A percentile compares a stretch with the other conserved stretches of the same genome.
These are phyloP conservation scores for Polypedilum pembai DNA, from an alignment of 1,140 invertebrate genomes.

Conservation along the genomic window DNA sequence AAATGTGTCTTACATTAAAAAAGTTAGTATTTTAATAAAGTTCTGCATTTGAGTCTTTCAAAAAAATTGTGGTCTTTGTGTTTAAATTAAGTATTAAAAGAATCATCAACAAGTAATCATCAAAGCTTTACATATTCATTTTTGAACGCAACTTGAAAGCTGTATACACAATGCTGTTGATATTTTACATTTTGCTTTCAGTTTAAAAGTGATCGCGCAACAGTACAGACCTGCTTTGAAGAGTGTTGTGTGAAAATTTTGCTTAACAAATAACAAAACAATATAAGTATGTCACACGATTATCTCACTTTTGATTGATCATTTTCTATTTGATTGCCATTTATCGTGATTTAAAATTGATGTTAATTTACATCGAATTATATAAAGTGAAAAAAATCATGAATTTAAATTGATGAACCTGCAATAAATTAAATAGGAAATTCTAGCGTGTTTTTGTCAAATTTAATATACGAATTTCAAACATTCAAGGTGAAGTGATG, in stretches of 20 bases:
- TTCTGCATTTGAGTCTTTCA: not conserved
- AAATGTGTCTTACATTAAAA: constrained; percentile 2
- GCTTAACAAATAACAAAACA: not conserved
- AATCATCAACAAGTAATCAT: too few relatives aligned
- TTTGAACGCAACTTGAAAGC: too few relatives aligned
- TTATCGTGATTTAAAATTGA: not conserved
- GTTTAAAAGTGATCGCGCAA: not conserved
- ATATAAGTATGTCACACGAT: not conserved
- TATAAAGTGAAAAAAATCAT: not conserved
- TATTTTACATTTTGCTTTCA: not conserved
- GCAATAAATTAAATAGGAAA: too few relatives aligned
- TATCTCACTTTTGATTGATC: not conserved
- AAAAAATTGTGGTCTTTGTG: too few relatives aligned
- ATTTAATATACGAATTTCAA: too few relatives aligned
- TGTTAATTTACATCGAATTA: not conserved
- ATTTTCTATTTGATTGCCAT: not conserved
- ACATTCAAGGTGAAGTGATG: too few relatives aligned
- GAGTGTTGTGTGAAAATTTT: not conserved
- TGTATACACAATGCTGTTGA: too few relatives aligned
- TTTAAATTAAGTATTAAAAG: too few relatives aligned
- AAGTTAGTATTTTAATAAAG: not conserved
- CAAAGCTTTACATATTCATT: too few relatives aligned
- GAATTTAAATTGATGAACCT: not conserved
- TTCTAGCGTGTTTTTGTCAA: too few relatives aligned
- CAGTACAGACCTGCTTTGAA: not conserved